A percentile compares a stretch with the other conserved stretches of the same genome.
Evolutionary conservation across 2,113 vertebrate species (phyloP).

Genomic region (Rafetus swinhoei): DNA sequence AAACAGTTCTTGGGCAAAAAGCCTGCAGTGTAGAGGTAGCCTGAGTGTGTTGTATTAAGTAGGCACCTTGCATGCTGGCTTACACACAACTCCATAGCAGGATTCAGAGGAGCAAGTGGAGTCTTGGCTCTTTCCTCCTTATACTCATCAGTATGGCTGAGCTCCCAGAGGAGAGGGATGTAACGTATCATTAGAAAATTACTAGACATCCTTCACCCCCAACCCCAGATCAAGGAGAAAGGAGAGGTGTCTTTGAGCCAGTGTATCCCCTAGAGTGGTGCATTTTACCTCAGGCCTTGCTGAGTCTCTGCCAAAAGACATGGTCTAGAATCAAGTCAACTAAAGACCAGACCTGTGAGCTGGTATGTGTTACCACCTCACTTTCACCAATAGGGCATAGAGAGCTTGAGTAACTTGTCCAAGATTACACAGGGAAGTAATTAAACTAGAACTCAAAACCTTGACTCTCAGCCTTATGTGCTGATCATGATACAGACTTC

Average conservation of each 20-base stretch:
- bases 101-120: not conserved
- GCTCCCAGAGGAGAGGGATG: not conserved
- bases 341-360: not conserved
- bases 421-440: not conserved
- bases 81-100: not conserved
- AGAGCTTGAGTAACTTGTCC: not conserved
- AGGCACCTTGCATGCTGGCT: not conserved
- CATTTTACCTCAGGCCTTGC: not conserved
- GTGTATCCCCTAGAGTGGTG: not conserved
- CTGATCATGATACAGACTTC: not conserved
- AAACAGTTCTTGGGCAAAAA: too few relatives aligned
- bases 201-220: too few relatives aligned
- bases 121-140: not conserved
- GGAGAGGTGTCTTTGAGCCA: not conserved
- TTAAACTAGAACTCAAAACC: not conserved
- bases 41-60: not conserved
- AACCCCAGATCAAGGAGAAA: not conserved
- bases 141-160: not conserved
- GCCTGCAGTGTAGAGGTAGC: too few relatives aligned
- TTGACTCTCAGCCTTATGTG: not conserved
- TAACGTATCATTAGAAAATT: too few relatives aligned
- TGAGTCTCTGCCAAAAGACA: not conserved
- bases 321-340: not conserved
- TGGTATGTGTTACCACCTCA: not conserved
- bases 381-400: not conserved